These are phyloP conservation scores for Agelastica alni DNA, from an alignment of 2,888 invertebrate genomes.

Conservation along the genomic window DNA sequence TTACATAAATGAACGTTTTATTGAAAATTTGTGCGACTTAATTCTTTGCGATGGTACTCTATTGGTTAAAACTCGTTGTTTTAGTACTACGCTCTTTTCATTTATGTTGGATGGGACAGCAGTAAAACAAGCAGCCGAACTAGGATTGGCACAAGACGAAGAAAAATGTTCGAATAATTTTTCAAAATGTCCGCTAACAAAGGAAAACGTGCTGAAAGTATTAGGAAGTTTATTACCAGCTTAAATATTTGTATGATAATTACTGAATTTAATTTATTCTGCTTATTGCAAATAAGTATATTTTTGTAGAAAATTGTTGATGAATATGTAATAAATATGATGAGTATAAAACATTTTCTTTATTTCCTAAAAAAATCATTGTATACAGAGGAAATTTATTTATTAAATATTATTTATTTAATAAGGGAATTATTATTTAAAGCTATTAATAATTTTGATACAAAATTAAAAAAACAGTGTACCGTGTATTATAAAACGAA, in stretches of 20 bases:
- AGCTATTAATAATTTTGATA: too few relatives aligned
- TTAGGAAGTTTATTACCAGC: conserved; percentile 69
- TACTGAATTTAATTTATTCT: neutral
- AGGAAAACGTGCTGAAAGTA: conserved; percentile 68
- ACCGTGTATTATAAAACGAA: too few relatives aligned
- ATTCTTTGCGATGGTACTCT: too few relatives aligned
- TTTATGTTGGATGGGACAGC: conserved; percentile 74
- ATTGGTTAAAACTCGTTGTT: too few relatives aligned
- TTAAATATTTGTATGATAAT: conserved; percentile 28
- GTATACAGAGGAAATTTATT: too few relatives aligned
- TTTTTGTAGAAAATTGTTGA: neutral
- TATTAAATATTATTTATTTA: too few relatives aligned
- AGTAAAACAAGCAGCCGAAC: conserved; percentile 70
- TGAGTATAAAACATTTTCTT: too few relatives aligned
- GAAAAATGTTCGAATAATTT: conserved; percentile 66
- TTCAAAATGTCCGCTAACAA: conserved; percentile 70
- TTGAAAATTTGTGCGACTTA: conserved; percentile 6
- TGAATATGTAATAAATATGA: too few relatives aligned
- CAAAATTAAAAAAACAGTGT: too few relatives aligned
- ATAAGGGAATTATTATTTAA: too few relatives aligned
- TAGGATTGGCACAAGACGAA: conserved; percentile 62
- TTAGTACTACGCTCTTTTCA: conserved; percentile 69
- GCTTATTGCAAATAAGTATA: too few relatives aligned
- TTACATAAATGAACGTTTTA: conserved; percentile 1
- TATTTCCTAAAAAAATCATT: too few relatives aligned